Evolutionary conservation across 2,888 invertebrate species (phyloP).

Genomic region (Sericinus montela): DNA sequence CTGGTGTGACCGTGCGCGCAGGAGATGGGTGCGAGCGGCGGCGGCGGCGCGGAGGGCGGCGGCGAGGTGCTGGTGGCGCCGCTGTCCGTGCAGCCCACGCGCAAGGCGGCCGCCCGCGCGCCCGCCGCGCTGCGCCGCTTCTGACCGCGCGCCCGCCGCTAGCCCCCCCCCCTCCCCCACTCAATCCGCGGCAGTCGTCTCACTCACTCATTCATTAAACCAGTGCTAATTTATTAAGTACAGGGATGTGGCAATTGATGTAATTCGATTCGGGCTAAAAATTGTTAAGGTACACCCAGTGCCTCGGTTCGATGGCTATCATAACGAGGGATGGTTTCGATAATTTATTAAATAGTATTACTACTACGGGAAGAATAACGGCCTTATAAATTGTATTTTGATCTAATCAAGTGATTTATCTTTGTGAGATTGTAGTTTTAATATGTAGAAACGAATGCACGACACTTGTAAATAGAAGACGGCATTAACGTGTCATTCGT

Average conservation of each 20-base stretch:
- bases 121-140: slow-evolving; percentile 85
- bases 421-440: slow-evolving; percentile 25
- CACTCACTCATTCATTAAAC: slow-evolving; percentile 13
- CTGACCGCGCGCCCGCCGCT: slow-evolving; percentile 34
- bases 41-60: slow-evolving; percentile 69
- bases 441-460: slow-evolving; percentile 14
- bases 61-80: slow-evolving; percentile 85
- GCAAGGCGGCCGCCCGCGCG: slow-evolving; percentile 85
- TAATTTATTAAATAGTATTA: slow-evolving; percentile 55
- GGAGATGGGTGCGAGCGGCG: slow-evolving; percentile 84
- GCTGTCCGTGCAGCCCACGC: slow-evolving; percentile 90
- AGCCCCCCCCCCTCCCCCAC: neutral
- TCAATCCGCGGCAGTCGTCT: neutral
- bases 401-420: slow-evolving; percentile 37
- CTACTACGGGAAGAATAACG: slow-evolving; percentile 33
- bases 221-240: slow-evolving; percentile 30
- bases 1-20: slow-evolving; percentile 48
- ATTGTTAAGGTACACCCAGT: slow-evolving; percentile 45
- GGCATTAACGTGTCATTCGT: slow-evolving; percentile 7
- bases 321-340: slow-evolving; percentile 29
- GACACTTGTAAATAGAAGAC: slow-evolving; percentile 16
- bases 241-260: slow-evolving; percentile 39
- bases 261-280: slow-evolving; percentile 35
- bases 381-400: slow-evolving; percentile 32
- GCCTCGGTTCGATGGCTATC: slow-evolving; percentile 47